Evolutionary conservation across 92 coral and sea anemone genomes (phyloP).

Genomic region (Galaxea fascicularis): DNA sequence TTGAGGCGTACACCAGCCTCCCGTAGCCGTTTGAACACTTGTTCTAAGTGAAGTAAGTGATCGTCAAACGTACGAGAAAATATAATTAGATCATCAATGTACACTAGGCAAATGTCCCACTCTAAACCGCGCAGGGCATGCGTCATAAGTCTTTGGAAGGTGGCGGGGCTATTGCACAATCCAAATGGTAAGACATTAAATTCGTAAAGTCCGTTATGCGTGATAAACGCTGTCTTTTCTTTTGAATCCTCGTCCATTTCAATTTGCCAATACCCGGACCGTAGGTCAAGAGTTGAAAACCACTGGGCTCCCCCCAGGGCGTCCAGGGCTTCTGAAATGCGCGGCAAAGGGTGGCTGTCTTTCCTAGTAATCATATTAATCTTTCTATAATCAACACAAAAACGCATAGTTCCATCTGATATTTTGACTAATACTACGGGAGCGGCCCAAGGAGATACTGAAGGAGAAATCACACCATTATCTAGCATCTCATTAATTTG

Average conservation of each 20-base stretch:
- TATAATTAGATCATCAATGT: constrained; percentile 64
- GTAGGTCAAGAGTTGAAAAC: constrained; percentile 66
- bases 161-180: constrained; percentile 66
- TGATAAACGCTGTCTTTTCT: constrained; percentile 66
- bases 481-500: constrained; percentile 63
- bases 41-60: constrained; percentile 51
- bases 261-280: constrained; percentile 67
- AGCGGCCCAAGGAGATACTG: constrained; percentile 65
- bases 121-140: constrained; percentile 56
- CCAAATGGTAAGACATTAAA: constrained; percentile 67
- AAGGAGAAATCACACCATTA: constrained; percentile 57
- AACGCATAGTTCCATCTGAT: constrained; percentile 62
- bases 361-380: constrained; percentile 51
- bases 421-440: constrained; percentile 72
- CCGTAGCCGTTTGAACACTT: constrained; percentile 35
- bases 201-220: constrained; percentile 68
- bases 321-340: constrained; percentile 64
- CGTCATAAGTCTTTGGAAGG: constrained; percentile 63
- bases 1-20: constrained; percentile 50
- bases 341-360: constrained; percentile 59
- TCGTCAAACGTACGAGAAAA: constrained; percentile 28
- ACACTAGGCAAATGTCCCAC: constrained; percentile 37
- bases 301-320: constrained; percentile 57
- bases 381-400: constrained; percentile 61
- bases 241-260: constrained; percentile 51